Percentiles rank a stretch among this genome's conserved stretches.
phyloP scores from a whole-genome alignment of 2,113 vertebrate species.

The Leptosomus discolor region DNA sequence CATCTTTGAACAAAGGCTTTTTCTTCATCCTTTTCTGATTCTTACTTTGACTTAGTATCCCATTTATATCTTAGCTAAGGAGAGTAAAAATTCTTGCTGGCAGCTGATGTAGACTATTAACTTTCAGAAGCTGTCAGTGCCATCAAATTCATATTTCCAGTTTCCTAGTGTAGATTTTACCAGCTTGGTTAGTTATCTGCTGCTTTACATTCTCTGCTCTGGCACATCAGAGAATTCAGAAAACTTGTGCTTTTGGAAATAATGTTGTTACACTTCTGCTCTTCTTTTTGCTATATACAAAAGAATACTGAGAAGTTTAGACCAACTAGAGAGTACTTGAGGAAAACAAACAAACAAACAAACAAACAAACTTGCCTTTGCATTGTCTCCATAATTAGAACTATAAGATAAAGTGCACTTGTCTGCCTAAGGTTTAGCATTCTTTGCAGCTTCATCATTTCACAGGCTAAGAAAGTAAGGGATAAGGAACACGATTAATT shows the following conservation, averaged over 20 bases:
- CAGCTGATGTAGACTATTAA: background rate
- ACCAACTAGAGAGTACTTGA: background rate
- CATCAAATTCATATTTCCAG: background rate
- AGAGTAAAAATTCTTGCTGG: background rate
- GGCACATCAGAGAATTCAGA: background rate
- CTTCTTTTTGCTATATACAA: background rate
- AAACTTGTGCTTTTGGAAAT: background rate
- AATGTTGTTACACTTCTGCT: background rate
- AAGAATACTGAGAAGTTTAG: background rate
- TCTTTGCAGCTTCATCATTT: conserved; percentile 33
- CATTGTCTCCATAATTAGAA: background rate
- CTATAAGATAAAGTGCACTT: conserved; percentile 19
- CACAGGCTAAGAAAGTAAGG: background rate
- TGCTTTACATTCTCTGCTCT: background rate
- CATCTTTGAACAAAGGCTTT: background rate
- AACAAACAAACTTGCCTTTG: background rate
- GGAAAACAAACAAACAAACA: background rate
- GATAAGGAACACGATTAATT: background rate
- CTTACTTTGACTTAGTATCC: background rate
- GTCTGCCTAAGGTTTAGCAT: background rate
- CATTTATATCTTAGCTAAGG: background rate
- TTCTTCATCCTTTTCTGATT: background rate
- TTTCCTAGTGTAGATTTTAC: background rate
- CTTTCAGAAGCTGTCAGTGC: background rate
- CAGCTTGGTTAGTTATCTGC: background rate